Evolutionary conservation across 2,888 invertebrate species (phyloP), one percentile per base, ranked within the genome.

Genomic region (Drosophila nr. perissopoda): DNA sequence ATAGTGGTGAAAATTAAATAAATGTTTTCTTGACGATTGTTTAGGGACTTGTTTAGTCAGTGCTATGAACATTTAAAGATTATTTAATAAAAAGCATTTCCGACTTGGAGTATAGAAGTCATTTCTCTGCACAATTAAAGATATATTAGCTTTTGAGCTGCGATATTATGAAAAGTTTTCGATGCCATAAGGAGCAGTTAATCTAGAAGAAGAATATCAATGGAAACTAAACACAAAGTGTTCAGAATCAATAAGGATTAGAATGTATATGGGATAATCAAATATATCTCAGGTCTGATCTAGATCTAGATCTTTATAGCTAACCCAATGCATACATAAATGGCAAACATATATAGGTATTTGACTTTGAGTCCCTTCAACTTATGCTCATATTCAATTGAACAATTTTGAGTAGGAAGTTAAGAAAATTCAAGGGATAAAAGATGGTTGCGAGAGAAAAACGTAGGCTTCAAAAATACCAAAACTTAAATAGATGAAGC

Each of bases 1-100:
- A 10, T 4, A 4, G n/a, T 40, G n/a, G 10, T 40, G n/a, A n/a
- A n/a, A n/a, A 2, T n/a, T 0, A n/a, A 4, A 11, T 0, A 5
- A 21, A 11, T 0, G 0, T 40, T 40, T 40, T 4, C 1, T n/a
- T 40, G 4, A 4, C 10, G n/a, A 10, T 40, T 21, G 4, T 2
- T 40, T 2, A 4, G 0, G 1, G n/a, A 0, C 1, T 13, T 34
- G 10, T n/a, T 40, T 18, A 6, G 18, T 5, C 40, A 11, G 40
- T 42, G 4, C 21, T 40, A 1, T 11, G n/a, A 40, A 10, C 10
- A 40, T 4, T 40, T 4, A n/a, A 40, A 10, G n/a, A n/a, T 40
- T n/a, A 40, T 40, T n/a, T 10, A 33, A 11, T 11, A 10, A 4
- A 33, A 10, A 10, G 10, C 11, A 33, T 11, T 33, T 10, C 33